A percentile compares a stretch with the other conserved stretches of the same genome.
Conservation (phyloP, 35 echinoderm and acorn worm genomes). For the Eucidaris tribuloides region DNA sequence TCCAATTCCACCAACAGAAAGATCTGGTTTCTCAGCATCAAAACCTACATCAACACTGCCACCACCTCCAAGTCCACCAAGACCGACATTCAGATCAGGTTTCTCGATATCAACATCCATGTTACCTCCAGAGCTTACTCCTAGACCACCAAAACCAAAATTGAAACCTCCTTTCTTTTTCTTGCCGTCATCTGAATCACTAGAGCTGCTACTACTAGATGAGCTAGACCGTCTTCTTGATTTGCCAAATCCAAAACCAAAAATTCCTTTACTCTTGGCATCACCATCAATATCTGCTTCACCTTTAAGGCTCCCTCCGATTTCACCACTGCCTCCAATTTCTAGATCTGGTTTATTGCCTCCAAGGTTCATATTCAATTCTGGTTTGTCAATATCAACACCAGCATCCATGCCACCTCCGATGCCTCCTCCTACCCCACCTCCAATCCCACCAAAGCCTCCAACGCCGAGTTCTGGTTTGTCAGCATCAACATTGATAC, state of each 20-base stretch:
- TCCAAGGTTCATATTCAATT: too few species aligned
- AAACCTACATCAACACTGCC: not conserved
- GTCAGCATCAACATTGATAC: not conserved
- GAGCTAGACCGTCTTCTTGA: too few species aligned
- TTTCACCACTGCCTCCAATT: not conserved
- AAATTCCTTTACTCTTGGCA: too few species aligned
- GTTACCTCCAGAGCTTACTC: slow-evolving; percentile 8
- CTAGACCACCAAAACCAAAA: not conserved
- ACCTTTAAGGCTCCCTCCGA: too few species aligned
- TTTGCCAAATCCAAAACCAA: too few species aligned
- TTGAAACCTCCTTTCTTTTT: too few species aligned
- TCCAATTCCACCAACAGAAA: too few species aligned
- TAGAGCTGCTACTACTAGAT: too few species aligned
- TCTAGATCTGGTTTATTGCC: not conserved
- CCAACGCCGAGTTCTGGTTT: not conserved
- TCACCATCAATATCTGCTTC: too few species aligned
- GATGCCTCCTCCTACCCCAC: slow-evolving; percentile 14
- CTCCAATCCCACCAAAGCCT: not conserved
- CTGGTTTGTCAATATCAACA: slow-evolving; percentile 6
- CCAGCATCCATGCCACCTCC: slow-evolving; percentile 11
- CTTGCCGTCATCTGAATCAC: not conserved
- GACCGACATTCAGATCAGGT: not conserved
- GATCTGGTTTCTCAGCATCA: too few species aligned
- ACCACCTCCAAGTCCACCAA: not conserved
- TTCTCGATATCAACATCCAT: too few species aligned